Evolutionary conservation across 2,888 invertebrate genomes (phyloP).

Genomic region (Leptopilina syphax): DNA sequence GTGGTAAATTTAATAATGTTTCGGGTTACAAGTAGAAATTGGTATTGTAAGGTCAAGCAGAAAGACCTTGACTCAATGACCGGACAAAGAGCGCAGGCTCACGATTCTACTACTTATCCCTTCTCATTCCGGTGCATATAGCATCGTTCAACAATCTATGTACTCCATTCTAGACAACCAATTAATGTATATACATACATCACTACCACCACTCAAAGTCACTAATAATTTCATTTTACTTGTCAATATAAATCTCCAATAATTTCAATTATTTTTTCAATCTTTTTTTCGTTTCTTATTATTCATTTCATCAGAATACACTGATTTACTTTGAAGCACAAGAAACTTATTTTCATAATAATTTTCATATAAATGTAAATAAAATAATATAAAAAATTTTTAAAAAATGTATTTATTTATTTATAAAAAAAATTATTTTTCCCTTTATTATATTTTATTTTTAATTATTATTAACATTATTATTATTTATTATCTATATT

Average conservation of each 20-base stretch:
- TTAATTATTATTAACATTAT: too few species aligned
- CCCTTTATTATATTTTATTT: too few species aligned
- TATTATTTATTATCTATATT: too few species aligned
- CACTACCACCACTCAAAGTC: background rate
- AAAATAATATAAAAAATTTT: too few species aligned
- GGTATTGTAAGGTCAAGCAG: constrained; percentile 66
- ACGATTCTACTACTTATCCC: constrained; percentile 48
- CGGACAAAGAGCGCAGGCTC: constrained; percentile 63
- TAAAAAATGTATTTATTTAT: too few species aligned
- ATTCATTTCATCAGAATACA: background rate
- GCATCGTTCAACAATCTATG: constrained; percentile 28
- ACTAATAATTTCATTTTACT: background rate
- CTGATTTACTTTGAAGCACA: too few species aligned
- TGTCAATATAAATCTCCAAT: background rate
- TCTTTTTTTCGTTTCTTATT: too few species aligned
- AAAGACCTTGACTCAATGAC: constrained; percentile 69
- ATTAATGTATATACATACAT: constrained; percentile 59
- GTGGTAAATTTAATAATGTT: constrained; percentile 3
- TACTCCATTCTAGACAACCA: constrained; percentile 53
- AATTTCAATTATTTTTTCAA: background rate
- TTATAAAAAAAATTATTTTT: too few species aligned
- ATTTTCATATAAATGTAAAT: too few species aligned
- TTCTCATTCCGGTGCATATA: background rate
- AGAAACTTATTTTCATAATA: too few species aligned
- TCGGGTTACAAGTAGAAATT: constrained; percentile 12